Base-by-base conservation (phyloP, 2,888 invertebrate species). In the Ectemnius continuus region DNA sequence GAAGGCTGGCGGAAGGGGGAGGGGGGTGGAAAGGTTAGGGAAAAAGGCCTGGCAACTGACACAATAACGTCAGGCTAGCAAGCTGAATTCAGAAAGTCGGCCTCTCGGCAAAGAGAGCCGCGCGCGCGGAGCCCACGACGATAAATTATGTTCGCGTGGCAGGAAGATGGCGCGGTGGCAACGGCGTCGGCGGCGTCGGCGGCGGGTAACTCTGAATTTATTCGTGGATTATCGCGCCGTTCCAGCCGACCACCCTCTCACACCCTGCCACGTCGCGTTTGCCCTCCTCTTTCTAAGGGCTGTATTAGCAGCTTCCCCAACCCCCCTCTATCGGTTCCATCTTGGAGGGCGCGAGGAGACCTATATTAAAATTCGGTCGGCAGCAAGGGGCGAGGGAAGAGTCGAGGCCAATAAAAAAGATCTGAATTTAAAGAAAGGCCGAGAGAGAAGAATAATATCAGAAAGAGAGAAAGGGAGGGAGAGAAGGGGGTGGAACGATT, bases 171-270 rank as follows among this genome's bases (percentile, higher is more conserved):
- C 79, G 70, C 46, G 67, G 67, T 67, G 64, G 80, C 52, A 3
- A 3, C 20, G 20, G 20, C 20, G 20, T 20, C 20, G 23, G 23
- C 20, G 20, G 20, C 20, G 20, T 20, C 20, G 20, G 67, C 68
- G 65, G 80, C 52, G 52, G 52, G 52, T 4, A 52, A 14, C 52
- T 52, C 65, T 73, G 80, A 86, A 86, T 85, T 87, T 86, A 86
- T 87, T 83, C 81, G 76, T 70, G 79, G 83, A 86, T 86, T 86
- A 87, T 85, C 85, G 78, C 81, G 66, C 61, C 67, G 71, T 80
- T 76, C 77, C 76, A 74, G 77, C 66, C 70, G 61, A 65, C 58
- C 74, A 16, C 60, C 47, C 67, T 46, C 59, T 36, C 46, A 52
- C 18, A 45, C 11, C 45, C 59, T 18, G 26, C 58, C 57, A 18